Percentiles rank a stretch among this genome's conserved stretches.
These are phyloP conservation scores for Hippocampus barbouri DNA, from an alignment of 2,113 vertebrate genomes.

Conservation along the genomic window DNA sequence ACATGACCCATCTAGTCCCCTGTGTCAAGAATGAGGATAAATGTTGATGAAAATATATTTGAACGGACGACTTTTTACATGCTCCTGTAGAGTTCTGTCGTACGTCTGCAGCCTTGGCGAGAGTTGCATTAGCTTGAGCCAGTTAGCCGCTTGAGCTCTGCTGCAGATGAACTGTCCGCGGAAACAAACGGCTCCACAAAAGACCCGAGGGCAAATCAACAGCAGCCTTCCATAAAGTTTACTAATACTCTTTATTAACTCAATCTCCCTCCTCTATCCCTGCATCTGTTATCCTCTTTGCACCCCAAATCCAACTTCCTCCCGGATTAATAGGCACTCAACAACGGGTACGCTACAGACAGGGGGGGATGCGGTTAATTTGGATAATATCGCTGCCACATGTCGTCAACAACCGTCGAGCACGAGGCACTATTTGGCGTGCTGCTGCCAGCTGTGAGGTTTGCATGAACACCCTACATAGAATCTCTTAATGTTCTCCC, in stretches of 20 bases:
- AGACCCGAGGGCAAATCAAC: slow-evolving; percentile 40
- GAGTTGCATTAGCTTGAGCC: slow-evolving; percentile 27
- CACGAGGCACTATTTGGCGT: slow-evolving; percentile 62
- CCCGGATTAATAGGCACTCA: slow-evolving; percentile 63
- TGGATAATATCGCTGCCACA: slow-evolving; percentile 74
- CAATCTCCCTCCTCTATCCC: slow-evolving; percentile 53
- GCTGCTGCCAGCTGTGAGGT: slow-evolving; percentile 62
- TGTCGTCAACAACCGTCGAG: slow-evolving; percentile 69
- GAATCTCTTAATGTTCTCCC: slow-evolving; percentile 59
- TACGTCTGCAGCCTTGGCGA: slow-evolving; percentile 5
- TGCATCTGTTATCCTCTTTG: slow-evolving; percentile 64
- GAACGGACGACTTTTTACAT: not conserved
- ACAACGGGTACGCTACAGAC: too few species aligned
- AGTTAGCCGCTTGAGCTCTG: slow-evolving; percentile 42
- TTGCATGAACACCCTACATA: slow-evolving; percentile 59
- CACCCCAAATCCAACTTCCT: slow-evolving; percentile 54
- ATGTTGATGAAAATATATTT: not conserved
- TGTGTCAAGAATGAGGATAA: not conserved
- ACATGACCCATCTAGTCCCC: not conserved
- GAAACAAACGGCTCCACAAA: slow-evolving; percentile 59
- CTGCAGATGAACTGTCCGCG: slow-evolving; percentile 47
- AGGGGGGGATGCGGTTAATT: slow-evolving; percentile 68
- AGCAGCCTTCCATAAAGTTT: slow-evolving; percentile 54
- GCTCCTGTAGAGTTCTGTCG: not conserved
- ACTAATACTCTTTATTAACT: slow-evolving; percentile 68